Evolutionary conservation across 2,888 invertebrate species (phyloP).

Genomic region (Drosophila peninsularis): DNA sequence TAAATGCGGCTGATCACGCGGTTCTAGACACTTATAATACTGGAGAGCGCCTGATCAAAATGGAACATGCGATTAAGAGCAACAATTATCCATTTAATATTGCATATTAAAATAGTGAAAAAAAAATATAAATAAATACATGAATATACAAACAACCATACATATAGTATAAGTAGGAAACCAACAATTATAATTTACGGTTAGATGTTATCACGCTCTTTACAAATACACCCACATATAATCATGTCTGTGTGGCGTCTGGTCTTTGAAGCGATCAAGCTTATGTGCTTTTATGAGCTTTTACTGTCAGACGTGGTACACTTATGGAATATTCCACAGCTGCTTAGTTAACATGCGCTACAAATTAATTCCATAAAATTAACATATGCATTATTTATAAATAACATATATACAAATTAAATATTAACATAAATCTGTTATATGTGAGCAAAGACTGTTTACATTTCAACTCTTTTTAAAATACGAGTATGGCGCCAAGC

Average conservation of each 20-base stretch:
- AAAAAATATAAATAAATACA: background rate
- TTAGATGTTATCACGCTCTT: constrained; percentile 10
- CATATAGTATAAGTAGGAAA: background rate
- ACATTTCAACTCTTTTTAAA: background rate
- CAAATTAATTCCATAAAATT: background rate
- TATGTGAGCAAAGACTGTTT: background rate
- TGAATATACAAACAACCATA: no score
- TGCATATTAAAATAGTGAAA: constrained; percentile 62
- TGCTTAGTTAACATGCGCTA: background rate
- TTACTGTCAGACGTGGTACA: constrained; percentile 9
- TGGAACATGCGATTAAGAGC: constrained; percentile 81
- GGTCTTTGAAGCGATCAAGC: background rate
- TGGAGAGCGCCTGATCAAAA: constrained; percentile 80
- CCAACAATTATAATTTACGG: background rate
- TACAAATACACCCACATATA: background rate
- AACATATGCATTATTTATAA: background rate
- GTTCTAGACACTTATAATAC: constrained; percentile 86
- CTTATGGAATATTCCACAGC: constrained; percentile 39
- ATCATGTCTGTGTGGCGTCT: no score
- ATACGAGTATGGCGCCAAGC: background rate
- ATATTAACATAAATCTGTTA: background rate
- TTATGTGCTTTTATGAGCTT: constrained; percentile 47
- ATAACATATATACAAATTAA: background rate
- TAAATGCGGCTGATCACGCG: constrained; percentile 86
- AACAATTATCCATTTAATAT: constrained; percentile 82